Evolutionary conservation across 2,797 vertebrate genomes (phyloP).

Genomic region (Scleropages formosus): DNA sequence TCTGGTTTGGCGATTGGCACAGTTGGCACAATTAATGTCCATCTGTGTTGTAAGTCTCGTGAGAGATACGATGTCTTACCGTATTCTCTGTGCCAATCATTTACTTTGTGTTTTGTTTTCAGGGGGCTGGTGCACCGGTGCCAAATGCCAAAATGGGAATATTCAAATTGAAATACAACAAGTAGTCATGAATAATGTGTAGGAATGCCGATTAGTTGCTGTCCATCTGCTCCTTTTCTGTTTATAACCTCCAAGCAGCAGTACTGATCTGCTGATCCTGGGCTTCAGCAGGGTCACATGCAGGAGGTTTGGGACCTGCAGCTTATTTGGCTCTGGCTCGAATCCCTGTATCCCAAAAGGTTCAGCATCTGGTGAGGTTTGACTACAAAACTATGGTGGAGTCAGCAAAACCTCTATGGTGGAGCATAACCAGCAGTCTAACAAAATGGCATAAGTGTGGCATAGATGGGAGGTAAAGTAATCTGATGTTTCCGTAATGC

Average conservation of each 20-base stretch:
- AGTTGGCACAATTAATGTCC: conserved; percentile 48
- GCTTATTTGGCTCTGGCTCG: conserved; percentile 28
- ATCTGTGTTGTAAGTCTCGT: conserved; percentile 49
- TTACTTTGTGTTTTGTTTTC: conserved; percentile 30
- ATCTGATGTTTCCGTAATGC: too few species aligned
- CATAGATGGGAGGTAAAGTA: too few species aligned
- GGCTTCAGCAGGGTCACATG: conserved; percentile 34
- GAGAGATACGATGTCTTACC: conserved; percentile 42
- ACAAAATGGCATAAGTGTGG: background rate
- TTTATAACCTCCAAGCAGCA: conserved; percentile 40
- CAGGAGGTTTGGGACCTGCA: background rate
- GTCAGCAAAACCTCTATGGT: background rate
- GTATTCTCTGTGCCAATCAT: background rate
- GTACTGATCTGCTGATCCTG: conserved; percentile 27
- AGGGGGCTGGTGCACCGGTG: conserved; percentile 13
- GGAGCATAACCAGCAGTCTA: background rate
- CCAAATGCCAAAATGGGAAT: conserved; percentile 35
- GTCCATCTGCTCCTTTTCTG: conserved; percentile 47
- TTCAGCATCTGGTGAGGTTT: background rate
- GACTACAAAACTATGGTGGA: background rate
- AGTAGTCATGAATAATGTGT: conserved; percentile 36
- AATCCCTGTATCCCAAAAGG: conserved; percentile 12
- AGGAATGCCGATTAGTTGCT: conserved; percentile 42
- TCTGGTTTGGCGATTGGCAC: conserved; percentile 49
- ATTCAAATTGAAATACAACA: conserved; percentile 39